A percentile compares a stretch with the other conserved stretches of the same genome.
phyloP scores from a whole-genome alignment of 2,113 vertebrate species.

The Oceanodroma tethys region DNA sequence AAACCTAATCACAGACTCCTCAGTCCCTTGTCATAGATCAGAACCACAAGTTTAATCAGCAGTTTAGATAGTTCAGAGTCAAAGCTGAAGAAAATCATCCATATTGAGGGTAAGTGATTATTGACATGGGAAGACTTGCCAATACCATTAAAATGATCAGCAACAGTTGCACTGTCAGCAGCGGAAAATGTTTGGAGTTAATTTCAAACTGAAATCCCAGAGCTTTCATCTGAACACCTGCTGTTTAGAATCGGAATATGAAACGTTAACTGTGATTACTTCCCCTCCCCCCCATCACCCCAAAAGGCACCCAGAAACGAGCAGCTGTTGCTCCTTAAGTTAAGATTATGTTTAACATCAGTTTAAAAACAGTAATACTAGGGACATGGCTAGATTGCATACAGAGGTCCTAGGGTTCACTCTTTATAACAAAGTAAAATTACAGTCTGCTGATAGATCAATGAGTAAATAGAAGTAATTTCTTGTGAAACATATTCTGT shows the following conservation, averaged over 20 bases:
- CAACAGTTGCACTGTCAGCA: background rate
- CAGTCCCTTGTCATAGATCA: background rate
- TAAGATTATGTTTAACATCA: background rate
- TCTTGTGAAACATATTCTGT: background rate
- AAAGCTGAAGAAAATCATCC: background rate
- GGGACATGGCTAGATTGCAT: background rate
- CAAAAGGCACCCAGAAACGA: background rate
- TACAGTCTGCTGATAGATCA: background rate
- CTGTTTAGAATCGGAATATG: background rate
- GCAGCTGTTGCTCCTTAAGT: background rate
- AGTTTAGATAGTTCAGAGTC: background rate
- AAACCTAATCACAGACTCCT: background rate
- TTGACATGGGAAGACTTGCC: background rate
- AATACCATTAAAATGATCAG: background rate
- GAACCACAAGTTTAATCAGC: background rate
- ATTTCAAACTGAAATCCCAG: background rate
- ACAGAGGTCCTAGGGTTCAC: background rate
- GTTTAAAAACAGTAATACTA: background rate
- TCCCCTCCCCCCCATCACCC: rapidly evolving
- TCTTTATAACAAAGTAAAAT: background rate
- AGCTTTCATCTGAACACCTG: background rate
- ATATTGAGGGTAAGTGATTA: background rate
- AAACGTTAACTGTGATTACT: background rate
- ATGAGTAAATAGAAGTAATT: background rate
- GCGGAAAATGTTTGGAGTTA: background rate